These are phyloP conservation scores for Antennarius striatus DNA, from an alignment of 2,113 vertebrate genomes.

Conservation along the genomic window DNA sequence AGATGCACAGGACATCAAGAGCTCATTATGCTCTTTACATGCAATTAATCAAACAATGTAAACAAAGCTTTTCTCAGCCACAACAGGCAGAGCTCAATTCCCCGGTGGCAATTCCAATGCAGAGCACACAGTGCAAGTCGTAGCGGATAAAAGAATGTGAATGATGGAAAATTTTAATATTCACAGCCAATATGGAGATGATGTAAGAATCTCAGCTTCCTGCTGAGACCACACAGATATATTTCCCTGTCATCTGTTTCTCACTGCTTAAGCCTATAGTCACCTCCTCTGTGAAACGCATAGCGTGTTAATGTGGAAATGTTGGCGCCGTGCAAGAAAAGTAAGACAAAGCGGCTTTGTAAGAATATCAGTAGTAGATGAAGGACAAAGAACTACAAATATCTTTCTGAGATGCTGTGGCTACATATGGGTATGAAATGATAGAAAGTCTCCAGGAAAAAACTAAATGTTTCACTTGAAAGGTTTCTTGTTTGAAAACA, in stretches of 20 bases:
- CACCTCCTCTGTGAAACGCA: slow-evolving; percentile 20
- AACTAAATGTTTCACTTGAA: too few species aligned
- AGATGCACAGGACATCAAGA: slow-evolving; percentile 61
- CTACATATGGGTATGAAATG: not conserved
- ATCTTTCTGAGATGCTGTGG: not conserved
- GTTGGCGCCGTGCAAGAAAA: slow-evolving; percentile 8
- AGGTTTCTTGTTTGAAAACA: too few species aligned
- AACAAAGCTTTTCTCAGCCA: slow-evolving; percentile 54
- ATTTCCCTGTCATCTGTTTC: slow-evolving; percentile 31
- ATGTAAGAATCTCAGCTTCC: slow-evolving; percentile 47
- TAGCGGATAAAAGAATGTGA: slow-evolving; percentile 45
- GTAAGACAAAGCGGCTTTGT: slow-evolving; percentile 14
- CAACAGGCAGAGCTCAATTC: slow-evolving; percentile 40
- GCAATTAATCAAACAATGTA: slow-evolving; percentile 70
- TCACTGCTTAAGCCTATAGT: slow-evolving; percentile 31
- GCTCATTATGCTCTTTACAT: slow-evolving; percentile 69
- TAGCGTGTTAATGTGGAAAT: slow-evolving; percentile 26
- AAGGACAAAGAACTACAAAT: slow-evolving; percentile 4
- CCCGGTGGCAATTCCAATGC: slow-evolving; percentile 33
- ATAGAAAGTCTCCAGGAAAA: too few species aligned
- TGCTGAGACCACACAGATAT: slow-evolving; percentile 35
- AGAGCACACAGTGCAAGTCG: slow-evolving; percentile 16
- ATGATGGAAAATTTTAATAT: slow-evolving; percentile 44
- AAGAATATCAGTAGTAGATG: slow-evolving; percentile 13
- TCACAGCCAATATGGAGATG: slow-evolving; percentile 53